phyloP scores from a whole-genome alignment of 2,888 invertebrate genomes.

The Rapana venosa region DNA sequence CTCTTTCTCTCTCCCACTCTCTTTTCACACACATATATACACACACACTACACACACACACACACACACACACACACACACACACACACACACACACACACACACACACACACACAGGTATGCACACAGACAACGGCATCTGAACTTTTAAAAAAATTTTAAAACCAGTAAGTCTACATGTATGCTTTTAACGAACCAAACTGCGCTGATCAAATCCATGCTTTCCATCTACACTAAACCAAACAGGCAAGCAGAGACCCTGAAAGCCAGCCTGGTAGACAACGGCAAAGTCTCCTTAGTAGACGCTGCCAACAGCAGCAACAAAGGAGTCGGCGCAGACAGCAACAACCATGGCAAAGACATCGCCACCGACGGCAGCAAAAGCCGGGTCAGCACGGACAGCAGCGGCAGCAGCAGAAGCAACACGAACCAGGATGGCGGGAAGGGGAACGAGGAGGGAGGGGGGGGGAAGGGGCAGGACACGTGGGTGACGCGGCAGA shows the following conservation, averaged over 20 bases:
- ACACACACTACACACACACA: constrained; percentile 24
- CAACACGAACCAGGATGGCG: background rate
- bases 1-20: background rate
- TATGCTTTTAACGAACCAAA: background rate
- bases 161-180: background rate
- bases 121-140: background rate
- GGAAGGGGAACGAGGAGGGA: background rate
- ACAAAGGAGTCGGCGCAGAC: background rate
- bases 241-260: constrained; percentile 74
- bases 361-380: constrained; percentile 4
- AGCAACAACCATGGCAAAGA: background rate
- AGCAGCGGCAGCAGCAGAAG: background rate
- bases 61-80: constrained; percentile 29
- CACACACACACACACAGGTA: background rate
- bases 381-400: background rate
- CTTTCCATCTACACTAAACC: background rate
- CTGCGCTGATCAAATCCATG: background rate
- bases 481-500: constrained; percentile 80
- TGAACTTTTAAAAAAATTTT: background rate
- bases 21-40: constrained; percentile 7
- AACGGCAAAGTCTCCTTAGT: constrained; percentile 8
- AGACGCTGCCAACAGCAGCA: background rate
- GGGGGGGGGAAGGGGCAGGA: constrained; percentile 69
- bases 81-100: constrained; percentile 19
- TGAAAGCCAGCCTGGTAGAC: constrained; percentile 69